Conservation (phyloP, 2,113 vertebrate species). For the Ictalurus punctatus region DNA sequence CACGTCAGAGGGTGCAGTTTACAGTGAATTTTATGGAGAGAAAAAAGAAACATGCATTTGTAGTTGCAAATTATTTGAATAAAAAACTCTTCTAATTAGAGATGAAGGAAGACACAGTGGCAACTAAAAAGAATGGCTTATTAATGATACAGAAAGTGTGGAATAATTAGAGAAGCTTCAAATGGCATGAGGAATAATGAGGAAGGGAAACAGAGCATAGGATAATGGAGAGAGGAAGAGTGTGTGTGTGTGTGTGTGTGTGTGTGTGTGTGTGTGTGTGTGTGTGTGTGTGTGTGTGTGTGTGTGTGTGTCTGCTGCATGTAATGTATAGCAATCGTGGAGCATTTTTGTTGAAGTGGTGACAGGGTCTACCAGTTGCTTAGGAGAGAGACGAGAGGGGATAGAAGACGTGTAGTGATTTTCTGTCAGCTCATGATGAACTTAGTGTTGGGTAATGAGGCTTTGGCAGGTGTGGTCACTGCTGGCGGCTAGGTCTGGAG, state of each 20-base stretch:
- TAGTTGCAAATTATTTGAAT: conserved; percentile 24
- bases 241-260: not conserved
- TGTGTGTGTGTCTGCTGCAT: conserved; percentile 4
- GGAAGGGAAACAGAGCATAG: not conserved
- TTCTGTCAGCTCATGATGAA: conserved; percentile 54
- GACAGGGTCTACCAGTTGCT: conserved; percentile 38
- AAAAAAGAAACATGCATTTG: not conserved
- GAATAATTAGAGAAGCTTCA: conserved; percentile 41
- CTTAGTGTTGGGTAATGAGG: conserved; percentile 50
- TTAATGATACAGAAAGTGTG: conserved; percentile 36
- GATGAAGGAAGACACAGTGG: conserved; percentile 16
- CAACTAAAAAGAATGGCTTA: conserved; percentile 21
- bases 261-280: no score
- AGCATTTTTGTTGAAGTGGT: conserved; percentile 37
- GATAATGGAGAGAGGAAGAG: conserved; percentile 20
- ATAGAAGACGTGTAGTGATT: conserved; percentile 46
- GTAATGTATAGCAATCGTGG: conserved; percentile 41
- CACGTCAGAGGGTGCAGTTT: conserved; percentile 17
- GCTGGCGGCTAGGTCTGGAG: conserved; percentile 26
- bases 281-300: not conserved
- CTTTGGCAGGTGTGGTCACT: conserved; percentile 46
- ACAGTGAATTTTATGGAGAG: conserved; percentile 24
- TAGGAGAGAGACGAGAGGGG: conserved; percentile 22
- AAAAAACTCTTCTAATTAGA: conserved; percentile 38
- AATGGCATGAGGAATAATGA: conserved; percentile 21